Evolutionary conservation across 2,113 vertebrate species (phyloP).

Genomic region (Hydrochoerus hydrochaeris): DNA sequence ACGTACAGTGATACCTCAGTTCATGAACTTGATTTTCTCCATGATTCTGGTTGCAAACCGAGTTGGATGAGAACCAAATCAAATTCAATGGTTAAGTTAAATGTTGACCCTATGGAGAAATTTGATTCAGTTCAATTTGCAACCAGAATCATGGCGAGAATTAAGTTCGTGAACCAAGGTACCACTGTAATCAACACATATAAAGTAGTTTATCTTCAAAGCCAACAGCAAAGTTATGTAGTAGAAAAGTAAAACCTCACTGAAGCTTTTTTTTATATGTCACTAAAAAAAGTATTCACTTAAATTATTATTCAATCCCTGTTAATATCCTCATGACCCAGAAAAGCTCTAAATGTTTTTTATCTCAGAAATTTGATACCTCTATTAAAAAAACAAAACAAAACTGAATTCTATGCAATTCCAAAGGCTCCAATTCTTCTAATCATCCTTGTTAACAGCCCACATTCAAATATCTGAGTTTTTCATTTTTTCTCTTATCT

Average conservation of each 20-base stretch:
- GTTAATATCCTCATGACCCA: conserved; percentile 51
- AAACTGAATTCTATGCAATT: not conserved
- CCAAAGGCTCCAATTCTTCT: conserved; percentile 36
- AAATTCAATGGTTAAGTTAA: not conserved
- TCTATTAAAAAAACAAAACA: not conserved
- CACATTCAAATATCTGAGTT: not conserved
- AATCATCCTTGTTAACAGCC: not conserved
- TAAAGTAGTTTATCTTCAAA: conserved; percentile 1
- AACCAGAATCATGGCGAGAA: not conserved
- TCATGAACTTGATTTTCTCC: not conserved
- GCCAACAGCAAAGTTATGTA: conserved; percentile 19
- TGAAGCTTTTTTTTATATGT: conserved; percentile 8
- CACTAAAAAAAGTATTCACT: conserved; percentile 32
- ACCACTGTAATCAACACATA: not conserved
- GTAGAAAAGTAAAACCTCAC: conserved; percentile 15
- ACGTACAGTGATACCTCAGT: not conserved
- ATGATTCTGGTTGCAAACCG: not conserved
- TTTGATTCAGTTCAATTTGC: not conserved
- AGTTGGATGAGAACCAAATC: not conserved
- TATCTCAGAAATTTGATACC: not conserved
- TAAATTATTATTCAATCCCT: conserved; percentile 18
- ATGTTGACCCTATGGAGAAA: not conserved
- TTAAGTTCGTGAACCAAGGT: not conserved
- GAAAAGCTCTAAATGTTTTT: conserved; percentile 29
- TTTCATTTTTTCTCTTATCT: not conserved